Conservation (phyloP, 2,797 vertebrate species). For the Phataginus tricuspis region DNA sequence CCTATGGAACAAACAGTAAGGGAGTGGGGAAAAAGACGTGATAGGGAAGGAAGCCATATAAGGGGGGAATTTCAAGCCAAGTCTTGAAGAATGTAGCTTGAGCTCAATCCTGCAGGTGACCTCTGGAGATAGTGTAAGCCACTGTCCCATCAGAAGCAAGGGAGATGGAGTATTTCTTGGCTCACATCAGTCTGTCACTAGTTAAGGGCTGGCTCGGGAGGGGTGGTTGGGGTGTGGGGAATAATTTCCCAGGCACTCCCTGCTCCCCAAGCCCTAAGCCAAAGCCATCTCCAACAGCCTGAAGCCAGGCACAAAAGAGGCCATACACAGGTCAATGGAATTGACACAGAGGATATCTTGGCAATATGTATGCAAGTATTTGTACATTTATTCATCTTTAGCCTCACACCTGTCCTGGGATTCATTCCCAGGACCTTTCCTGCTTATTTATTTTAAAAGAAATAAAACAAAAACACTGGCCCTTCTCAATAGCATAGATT, state of each 20-base stretch:
- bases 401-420: neutral
- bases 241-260: neutral
- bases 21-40: neutral
- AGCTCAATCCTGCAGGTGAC: neutral
- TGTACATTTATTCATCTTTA: neutral
- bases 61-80: neutral
- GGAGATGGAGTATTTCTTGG: neutral
- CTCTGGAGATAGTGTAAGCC: neutral
- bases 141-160: neutral
- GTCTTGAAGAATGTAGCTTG: neutral
- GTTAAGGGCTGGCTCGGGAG: neutral
- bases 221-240: too few relatives aligned
- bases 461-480: neutral
- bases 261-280: neutral
- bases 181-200: neutral
- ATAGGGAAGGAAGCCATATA: neutral
- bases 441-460: neutral
- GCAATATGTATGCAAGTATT: too few relatives aligned
- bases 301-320: neutral
- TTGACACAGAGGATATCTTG: rapidly evolving
- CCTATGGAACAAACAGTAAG: neutral
- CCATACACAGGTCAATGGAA: neutral
- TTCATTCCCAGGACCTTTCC: neutral
- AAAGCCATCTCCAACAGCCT: neutral
- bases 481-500: neutral